These are phyloP conservation scores for Venustaconcha ellipsiformis DNA, from an alignment of 1,140 invertebrate genomes.

Conservation along the genomic window DNA sequence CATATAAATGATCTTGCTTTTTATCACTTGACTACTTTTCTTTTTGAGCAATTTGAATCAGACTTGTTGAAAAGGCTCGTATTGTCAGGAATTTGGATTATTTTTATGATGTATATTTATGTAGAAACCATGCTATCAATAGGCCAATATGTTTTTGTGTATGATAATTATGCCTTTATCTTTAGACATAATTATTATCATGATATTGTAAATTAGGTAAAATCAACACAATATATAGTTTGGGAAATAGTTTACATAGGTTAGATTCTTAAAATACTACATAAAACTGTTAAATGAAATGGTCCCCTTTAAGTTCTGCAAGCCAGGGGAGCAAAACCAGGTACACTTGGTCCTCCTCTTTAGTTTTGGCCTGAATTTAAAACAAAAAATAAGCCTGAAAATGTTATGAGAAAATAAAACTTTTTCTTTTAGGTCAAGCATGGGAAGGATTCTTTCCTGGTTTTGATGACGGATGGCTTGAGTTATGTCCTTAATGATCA, in stretches of 20 bases:
- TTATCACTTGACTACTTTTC: too few species aligned
- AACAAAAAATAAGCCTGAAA: background rate
- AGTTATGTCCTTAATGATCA: conserved; percentile 72
- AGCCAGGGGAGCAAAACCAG: too few species aligned
- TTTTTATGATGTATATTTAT: background rate
- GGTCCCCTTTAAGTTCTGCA: too few species aligned
- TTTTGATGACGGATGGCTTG: conserved; percentile 73
- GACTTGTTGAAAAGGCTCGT: too few species aligned
- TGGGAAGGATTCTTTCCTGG: conserved; percentile 72
- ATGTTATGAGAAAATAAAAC: background rate
- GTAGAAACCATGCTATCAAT: background rate
- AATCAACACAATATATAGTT: background rate
- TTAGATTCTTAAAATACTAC: too few species aligned
- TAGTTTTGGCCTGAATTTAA: background rate
- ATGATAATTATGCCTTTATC: background rate
- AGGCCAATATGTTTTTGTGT: too few species aligned
- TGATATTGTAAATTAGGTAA: too few species aligned
- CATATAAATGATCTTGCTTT: too few species aligned
- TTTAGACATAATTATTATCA: too few species aligned
- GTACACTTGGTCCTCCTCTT: background rate
- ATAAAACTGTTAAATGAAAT: too few species aligned
- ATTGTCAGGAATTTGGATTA: background rate
- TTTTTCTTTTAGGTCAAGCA: conserved; percentile 70
- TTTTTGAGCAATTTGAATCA: too few species aligned
- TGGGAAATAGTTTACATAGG: too few species aligned